phyloP scores from a whole-genome alignment of 2,797 vertebrate species.

The Sebastes aleutianus region DNA sequence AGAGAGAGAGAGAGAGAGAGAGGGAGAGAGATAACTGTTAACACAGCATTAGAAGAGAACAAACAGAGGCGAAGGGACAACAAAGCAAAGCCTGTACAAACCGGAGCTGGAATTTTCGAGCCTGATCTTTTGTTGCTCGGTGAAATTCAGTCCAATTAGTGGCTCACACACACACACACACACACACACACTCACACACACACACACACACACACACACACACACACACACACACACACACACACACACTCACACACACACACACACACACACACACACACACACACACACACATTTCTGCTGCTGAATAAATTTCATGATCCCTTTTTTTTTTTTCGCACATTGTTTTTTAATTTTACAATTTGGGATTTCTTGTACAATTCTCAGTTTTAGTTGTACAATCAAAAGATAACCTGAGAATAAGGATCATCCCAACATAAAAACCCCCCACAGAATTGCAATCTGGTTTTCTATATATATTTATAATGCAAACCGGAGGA shows the following conservation, averaged over 20 bases:
- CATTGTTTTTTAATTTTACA: not conserved
- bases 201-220: not conserved
- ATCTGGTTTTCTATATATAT: too few species aligned
- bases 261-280: not conserved
- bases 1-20: slow-evolving; percentile 13
- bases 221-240: not conserved
- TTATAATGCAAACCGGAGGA: too few species aligned
- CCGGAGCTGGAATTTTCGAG: slow-evolving; percentile 82
- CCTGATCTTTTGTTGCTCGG: slow-evolving; percentile 74
- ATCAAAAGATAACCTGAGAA: not conserved
- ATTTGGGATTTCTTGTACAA: not conserved
- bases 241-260: not conserved
- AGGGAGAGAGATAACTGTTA: slow-evolving; percentile 78
- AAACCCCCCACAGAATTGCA: too few species aligned
- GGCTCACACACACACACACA: slow-evolving; percentile 21
- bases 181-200: too few species aligned
- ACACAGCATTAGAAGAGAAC: slow-evolving; percentile 81
- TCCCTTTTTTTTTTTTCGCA: not conserved
- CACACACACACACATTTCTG: not conserved
- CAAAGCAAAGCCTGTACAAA: slow-evolving; percentile 81
- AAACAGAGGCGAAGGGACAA: slow-evolving; percentile 72
- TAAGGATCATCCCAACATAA: not conserved
- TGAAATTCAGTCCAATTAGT: slow-evolving; percentile 83
- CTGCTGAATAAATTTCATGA: not conserved
- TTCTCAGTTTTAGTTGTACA: not conserved